These are phyloP conservation scores for Catocala sponsa DNA, from an alignment of 2,888 invertebrate species.

Conservation along the genomic window DNA sequence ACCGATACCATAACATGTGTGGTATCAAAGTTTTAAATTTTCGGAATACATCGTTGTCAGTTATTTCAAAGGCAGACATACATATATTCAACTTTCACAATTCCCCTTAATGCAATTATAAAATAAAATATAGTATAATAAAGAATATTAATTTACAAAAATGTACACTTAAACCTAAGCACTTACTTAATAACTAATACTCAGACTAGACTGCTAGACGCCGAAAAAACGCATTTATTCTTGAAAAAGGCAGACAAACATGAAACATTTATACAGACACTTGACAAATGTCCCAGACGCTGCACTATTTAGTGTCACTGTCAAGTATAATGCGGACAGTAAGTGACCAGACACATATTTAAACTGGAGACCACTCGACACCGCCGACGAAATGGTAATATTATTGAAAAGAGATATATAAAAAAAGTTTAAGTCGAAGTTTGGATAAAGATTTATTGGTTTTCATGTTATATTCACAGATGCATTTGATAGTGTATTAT, in stretches of 20 bases:
- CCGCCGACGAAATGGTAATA: slow-evolving; percentile 62
- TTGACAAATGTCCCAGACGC: slow-evolving; percentile 77
- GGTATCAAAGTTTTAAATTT: too few species aligned
- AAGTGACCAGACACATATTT: slow-evolving; percentile 62
- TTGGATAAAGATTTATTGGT: slow-evolving; percentile 67
- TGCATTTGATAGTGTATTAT: slow-evolving; percentile 60
- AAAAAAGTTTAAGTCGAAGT: slow-evolving; percentile 55
- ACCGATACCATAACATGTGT: too few species aligned
- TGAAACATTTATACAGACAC: slow-evolving; percentile 71
- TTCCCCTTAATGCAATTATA: too few species aligned
- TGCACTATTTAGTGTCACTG: slow-evolving; percentile 75
- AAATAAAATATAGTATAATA: too few species aligned
- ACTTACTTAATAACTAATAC: slow-evolving; percentile 5
- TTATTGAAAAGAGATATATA: slow-evolving; percentile 52
- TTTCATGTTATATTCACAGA: slow-evolving; percentile 71
- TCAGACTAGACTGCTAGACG: slow-evolving; percentile 29
- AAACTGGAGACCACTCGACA: slow-evolving; percentile 66
- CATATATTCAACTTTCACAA: too few species aligned
- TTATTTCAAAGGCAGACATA: too few species aligned
- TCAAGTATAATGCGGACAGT: slow-evolving; percentile 65
- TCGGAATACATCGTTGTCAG: too few species aligned
- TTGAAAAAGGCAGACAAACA: slow-evolving; percentile 52
- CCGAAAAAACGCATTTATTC: slow-evolving; percentile 40
- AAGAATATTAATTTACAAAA: background rate
- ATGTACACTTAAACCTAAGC: background rate